phyloP scores from a whole-genome alignment of 1,140 invertebrate species.

The Drosophila varians region DNA sequence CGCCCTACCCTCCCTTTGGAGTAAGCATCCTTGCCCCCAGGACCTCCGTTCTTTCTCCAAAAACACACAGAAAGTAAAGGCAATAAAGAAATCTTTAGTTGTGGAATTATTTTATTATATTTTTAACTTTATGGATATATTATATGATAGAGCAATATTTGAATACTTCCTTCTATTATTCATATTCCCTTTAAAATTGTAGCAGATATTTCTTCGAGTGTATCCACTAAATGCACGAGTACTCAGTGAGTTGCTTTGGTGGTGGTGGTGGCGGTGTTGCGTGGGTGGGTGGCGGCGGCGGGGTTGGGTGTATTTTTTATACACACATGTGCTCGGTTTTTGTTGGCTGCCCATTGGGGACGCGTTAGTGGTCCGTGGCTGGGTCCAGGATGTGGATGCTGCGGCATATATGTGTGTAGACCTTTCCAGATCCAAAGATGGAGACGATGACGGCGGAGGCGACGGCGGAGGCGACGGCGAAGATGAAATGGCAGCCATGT shows the following conservation, averaged over 20 bases:
- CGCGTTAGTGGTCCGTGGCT: slow-evolving; percentile 78
- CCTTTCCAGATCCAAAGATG: neutral
- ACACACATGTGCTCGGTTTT: slow-evolving; percentile 69
- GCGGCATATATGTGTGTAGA: slow-evolving; percentile 1
- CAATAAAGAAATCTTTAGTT: neutral
- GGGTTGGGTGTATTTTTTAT: slow-evolving; percentile 54
- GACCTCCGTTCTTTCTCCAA: slow-evolving; percentile 7
- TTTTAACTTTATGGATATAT: too few relatives aligned
- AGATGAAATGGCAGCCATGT: slow-evolving; percentile 42
- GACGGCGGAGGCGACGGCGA: slow-evolving; percentile 2
- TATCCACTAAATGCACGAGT: slow-evolving; percentile 73
- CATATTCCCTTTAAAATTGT: neutral
- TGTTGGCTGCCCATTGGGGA: slow-evolving; percentile 79
- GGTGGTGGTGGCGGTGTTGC: slow-evolving; percentile 23
- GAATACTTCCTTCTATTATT: too few relatives aligned
- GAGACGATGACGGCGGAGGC: slow-evolving; percentile 9
- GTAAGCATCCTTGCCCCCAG: neutral
- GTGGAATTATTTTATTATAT: too few relatives aligned
- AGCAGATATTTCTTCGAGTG: slow-evolving; percentile 6
- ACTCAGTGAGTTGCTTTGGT: slow-evolving; percentile 45
- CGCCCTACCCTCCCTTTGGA: neutral
- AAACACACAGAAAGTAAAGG: slow-evolving; percentile 64
- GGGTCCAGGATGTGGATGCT: slow-evolving; percentile 41
- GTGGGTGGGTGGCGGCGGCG: slow-evolving; percentile 4
- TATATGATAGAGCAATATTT: too few relatives aligned